Base-by-base conservation (phyloP, 1,140 invertebrate genomes). In the Ips typographus region DNA sequence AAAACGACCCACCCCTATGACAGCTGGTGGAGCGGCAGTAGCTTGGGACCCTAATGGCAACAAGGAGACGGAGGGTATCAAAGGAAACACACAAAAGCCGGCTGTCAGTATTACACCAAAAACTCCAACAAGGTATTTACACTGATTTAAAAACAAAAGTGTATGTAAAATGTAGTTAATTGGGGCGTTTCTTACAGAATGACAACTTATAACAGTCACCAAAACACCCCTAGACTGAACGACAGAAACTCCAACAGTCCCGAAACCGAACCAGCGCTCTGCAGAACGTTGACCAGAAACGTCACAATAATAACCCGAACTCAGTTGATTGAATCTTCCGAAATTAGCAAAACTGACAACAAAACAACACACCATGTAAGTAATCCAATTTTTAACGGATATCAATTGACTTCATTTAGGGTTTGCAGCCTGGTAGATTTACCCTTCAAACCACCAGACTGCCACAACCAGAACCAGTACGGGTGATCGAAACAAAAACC, bases 401-500 rank as follows among this genome's bases (percentile, higher is more conserved):
- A 22, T 38, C 53, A 4, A 8, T 8, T 1, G 6, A 37, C 37
- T 56, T 56, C 37, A 2, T 56, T 56, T 37, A 55, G 22, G 22
- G 22, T 22, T 22, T 22, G 22, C 22, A 22, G 22, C 22, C 22
- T 22, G 22, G 81, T 0, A 90, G 87, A 77, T 93, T 89, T 73
- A 92, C 90, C 3, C 79, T 92, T 61, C 90, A 91, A 61, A 88
- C 88, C 3, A 89, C 86, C 57, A 88, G 90, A 68, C 78, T 93
- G 56, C 91, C 91, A 0, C 79, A 85, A 57, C 90, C 90, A 0
- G 89, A 92, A 75, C 89, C 90, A 0, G 84, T 91, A 22, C 80
- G 81, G 40, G 80, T 87, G 49, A 85, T 85, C 40, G 90, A 91
- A 63, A 79, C 85, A 2, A 92, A 91, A 79, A 84, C 83, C 5